A percentile compares a stretch with the other conserved stretches of the same genome.
Conservation (phyloP, 2,113 vertebrate genomes). For the Gavialis gangeticus region DNA sequence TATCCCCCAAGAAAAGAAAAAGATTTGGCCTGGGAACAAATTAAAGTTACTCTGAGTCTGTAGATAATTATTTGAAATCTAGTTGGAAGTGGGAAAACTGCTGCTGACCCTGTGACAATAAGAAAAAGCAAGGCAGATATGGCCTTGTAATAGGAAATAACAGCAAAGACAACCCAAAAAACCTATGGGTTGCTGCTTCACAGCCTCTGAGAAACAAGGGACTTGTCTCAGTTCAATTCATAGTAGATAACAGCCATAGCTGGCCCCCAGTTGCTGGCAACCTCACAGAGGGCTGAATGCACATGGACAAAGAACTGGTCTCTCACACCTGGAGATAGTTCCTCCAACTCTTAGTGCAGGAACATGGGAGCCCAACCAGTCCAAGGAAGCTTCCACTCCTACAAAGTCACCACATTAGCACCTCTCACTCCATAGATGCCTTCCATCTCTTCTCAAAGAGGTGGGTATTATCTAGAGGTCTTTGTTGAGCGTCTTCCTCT, state of each 20-base stretch:
- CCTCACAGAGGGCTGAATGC: not conserved
- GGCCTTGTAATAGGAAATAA: not conserved
- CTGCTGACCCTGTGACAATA: not conserved
- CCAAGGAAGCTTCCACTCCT: not conserved
- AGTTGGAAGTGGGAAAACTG: not conserved
- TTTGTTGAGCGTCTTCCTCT: not conserved
- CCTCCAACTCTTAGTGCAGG: not conserved
- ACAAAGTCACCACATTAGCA: not conserved
- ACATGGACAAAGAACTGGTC: not conserved
- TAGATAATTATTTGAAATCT: not conserved
- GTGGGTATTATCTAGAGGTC: not conserved
- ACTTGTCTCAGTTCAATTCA: not conserved
- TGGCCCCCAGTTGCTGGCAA: no score
- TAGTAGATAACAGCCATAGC: not conserved
- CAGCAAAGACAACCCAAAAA: not conserved
- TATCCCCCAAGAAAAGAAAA: not conserved
- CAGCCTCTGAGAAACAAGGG: not conserved
- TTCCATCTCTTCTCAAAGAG: not conserved
- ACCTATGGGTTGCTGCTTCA: not conserved
- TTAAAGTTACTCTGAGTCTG: no score
- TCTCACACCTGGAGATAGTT: not conserved
- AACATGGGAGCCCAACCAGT: not conserved
- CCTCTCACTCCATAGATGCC: not conserved
- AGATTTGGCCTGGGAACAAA: not conserved
- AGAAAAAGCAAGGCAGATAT: not conserved